Percentiles rank a stretch among this genome's conserved stretches.
Conservation (phyloP, 2,797 vertebrate species). For the Halcyon badia region DNA sequence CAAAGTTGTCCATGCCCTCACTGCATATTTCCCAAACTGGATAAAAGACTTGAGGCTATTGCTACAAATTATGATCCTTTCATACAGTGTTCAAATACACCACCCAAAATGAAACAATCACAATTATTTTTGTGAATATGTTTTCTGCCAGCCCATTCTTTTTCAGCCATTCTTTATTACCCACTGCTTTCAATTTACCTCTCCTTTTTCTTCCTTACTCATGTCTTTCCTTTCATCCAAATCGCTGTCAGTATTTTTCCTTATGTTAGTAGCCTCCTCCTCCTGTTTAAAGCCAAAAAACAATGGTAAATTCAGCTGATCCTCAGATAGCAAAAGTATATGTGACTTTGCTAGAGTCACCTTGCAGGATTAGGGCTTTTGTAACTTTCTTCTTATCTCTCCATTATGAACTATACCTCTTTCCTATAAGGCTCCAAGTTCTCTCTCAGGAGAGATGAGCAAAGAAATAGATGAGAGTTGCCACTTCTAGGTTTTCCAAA, state of each 20-base stretch:
- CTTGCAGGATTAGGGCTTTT: not conserved
- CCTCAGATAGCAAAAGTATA: not conserved
- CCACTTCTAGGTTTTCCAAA: constrained; percentile 42
- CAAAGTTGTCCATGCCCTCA: not conserved
- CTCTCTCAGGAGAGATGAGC: not conserved
- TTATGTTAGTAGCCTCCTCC: not conserved
- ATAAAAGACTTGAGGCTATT: not conserved
- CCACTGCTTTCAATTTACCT: not conserved
- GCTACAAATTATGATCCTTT: not conserved
- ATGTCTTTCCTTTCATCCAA: not conserved
- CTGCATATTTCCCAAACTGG: not conserved
- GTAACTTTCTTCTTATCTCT: constrained; percentile 33
- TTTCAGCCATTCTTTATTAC: constrained; percentile 2
- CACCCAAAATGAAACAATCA: not conserved
- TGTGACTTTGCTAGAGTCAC: not conserved
- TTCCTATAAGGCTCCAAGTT: constrained; percentile 30
- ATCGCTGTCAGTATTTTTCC: not conserved
- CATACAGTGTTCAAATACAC: not conserved
- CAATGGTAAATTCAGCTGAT: not conserved
- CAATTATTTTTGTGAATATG: not conserved
- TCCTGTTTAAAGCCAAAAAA: not conserved
- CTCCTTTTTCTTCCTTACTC: not conserved
- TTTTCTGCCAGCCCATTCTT: not conserved
- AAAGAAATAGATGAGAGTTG: constrained; percentile 44
- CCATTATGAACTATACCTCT: constrained; percentile 37